phyloP scores from a whole-genome alignment of 2,888 invertebrate species.

The Oscheius sp. region DNA sequence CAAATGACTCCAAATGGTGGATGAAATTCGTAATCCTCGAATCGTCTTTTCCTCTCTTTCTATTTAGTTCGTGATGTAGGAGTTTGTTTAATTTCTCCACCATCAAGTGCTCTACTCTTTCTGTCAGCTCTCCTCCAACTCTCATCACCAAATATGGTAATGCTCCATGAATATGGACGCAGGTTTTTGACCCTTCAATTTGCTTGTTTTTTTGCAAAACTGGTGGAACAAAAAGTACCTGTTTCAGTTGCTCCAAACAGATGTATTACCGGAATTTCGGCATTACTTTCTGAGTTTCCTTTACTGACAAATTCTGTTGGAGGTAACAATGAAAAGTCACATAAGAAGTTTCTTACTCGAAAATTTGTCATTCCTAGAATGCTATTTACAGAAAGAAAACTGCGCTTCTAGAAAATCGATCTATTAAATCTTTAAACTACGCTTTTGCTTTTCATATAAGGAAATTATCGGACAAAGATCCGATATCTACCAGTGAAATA shows the following conservation, averaged over 20 bases:
- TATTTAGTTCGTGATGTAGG: constrained; percentile 28
- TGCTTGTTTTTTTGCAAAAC: too few species aligned
- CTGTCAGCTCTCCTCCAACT: constrained; percentile 44
- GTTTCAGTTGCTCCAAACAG: constrained; percentile 18
- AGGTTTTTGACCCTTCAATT: constrained; percentile 54
- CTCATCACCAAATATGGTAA: constrained; percentile 60
- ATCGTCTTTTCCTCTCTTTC: constrained; percentile 12
- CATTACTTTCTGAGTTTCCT: neutral
- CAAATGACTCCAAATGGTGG: constrained; percentile 9
- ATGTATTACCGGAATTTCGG: constrained; percentile 16
- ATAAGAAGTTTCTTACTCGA: constrained; percentile 26
- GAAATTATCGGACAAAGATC: too few species aligned
- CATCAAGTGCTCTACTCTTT: constrained; percentile 21
- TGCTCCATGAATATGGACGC: constrained; percentile 61
- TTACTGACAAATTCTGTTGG: constrained; percentile 12
- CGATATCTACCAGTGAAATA: too few species aligned
- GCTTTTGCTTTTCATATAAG: too few species aligned
- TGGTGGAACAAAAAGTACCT: constrained; percentile 3
- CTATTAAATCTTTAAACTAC: neutral
- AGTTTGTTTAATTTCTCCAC: constrained; percentile 22
- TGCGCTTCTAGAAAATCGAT: too few species aligned
- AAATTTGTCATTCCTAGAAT: too few species aligned
- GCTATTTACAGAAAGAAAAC: too few species aligned
- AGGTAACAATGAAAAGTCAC: constrained; percentile 20
- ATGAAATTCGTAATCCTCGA: neutral